Base-by-base conservation (phyloP, 2,888 invertebrate genomes). In the Papilio demoleus region DNA sequence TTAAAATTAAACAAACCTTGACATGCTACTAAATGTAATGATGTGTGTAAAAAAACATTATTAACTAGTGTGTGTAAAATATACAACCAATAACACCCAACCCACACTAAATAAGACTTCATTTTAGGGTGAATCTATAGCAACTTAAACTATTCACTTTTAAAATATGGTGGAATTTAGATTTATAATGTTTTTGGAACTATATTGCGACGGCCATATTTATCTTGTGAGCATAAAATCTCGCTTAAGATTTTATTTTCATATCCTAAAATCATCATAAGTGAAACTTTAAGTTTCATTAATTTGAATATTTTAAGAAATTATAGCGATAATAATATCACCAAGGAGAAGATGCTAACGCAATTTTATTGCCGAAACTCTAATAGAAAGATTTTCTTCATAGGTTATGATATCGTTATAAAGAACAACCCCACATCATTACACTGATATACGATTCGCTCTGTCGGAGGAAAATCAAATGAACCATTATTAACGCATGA, bases 371-470 rank as follows among this genome's bases (percentile, higher is more conserved):
- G n/a, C 11, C 5, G n/a, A 14, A 42, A 42, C 6, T 42, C 0
- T 17, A 42, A 12, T 12, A 12, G 12, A 11, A 22, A 22, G 22
- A 22, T 47, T 9, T 17, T 14, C n/a, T 56, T 56, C 53, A 56
- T 31, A 56, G 53, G 53, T 56, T 56, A 56, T 56, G 53, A 24
- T 47, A 9, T 47, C 0, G n/a, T 22, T 45, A 12, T 22, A 47
- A n/a, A 19, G 12, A 47, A 22, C 11, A 12, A 47, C 5, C 22
- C 22, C 22, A 4, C 3, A 47, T 22, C 19, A 56, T 56, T 27
- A 31, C 27, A n/a, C 19, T 8, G 5, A 17, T 4, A 17, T n/a
- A n/a, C n/a, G n/a, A n/a, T n/a, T 31, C 9, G 17, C 53, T 31
- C 31, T 56, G 0, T 56, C 31, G n/a, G 9, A 11, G 27, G n/a